These are phyloP conservation scores for Zoanthus sociatus DNA, from an alignment of 92 coral and sea anemone genomes.

Conservation along the genomic window DNA sequence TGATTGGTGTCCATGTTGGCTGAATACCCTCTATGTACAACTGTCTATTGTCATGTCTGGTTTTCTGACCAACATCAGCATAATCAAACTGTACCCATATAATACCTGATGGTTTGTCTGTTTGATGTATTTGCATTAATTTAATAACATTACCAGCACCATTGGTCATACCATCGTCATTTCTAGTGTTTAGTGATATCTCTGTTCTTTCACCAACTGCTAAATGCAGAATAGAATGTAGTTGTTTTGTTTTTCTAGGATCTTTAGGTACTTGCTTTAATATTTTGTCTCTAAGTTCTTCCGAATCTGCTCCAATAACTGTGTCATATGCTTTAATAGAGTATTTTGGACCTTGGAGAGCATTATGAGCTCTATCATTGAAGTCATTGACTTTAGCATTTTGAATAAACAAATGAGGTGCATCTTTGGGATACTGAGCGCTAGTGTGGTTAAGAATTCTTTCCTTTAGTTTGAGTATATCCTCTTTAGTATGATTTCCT, in stretches of 20 bases:
- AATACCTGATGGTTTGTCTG: constrained; percentile 51
- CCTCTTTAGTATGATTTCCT: constrained; percentile 63
- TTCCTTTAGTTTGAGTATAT: constrained; percentile 63
- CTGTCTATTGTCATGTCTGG: no score
- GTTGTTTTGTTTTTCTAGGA: constrained; percentile 41
- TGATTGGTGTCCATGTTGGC: no score
- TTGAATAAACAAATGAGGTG: constrained; percentile 27
- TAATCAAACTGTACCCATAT: no score
- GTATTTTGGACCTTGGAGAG: constrained; percentile 61
- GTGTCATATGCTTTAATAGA: constrained; percentile 63
- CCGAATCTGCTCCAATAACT: constrained; percentile 65
- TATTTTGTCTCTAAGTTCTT: constrained; percentile 58
- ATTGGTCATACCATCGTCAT: constrained; percentile 44
- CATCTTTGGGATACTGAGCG: constrained; percentile 61
- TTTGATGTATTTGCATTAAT: constrained; percentile 59
- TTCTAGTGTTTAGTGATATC: constrained; percentile 53
- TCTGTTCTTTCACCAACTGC: constrained; percentile 50
- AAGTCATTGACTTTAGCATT: constrained; percentile 56
- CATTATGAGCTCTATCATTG: constrained; percentile 51
- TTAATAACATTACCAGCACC: neutral
- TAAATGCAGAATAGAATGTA: constrained; percentile 55
- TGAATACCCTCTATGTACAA: neutral
- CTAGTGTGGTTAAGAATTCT: constrained; percentile 42
- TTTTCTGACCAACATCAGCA: no score
- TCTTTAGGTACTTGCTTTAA: neutral